Conservation (phyloP, 2,797 vertebrate genomes). For the Gallinago stenura region DNA sequence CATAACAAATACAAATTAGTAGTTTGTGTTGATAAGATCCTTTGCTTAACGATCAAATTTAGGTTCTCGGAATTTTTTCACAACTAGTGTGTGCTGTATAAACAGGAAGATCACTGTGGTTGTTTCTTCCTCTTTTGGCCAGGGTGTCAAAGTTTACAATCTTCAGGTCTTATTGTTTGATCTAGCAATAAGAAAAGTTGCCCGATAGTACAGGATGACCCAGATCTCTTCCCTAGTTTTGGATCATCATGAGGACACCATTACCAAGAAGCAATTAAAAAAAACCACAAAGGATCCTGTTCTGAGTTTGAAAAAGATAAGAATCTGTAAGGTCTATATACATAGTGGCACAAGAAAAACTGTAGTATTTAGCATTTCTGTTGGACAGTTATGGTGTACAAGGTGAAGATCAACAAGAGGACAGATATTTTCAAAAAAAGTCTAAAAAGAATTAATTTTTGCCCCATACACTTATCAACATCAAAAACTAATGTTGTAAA, state of each 20-base stretch:
- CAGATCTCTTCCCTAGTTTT: not conserved
- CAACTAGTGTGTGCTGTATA: not conserved
- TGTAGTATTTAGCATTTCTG: not conserved
- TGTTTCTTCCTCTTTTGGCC: not conserved
- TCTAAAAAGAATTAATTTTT: not conserved
- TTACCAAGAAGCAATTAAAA: not conserved
- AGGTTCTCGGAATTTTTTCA: not conserved
- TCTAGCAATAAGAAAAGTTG: not conserved
- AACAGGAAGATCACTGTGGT: not conserved
- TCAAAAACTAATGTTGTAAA: not conserved
- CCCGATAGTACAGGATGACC: not conserved
- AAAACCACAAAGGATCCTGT: not conserved
- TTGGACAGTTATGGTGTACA: not conserved
- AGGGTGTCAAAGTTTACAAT: not conserved
- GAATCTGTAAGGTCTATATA: not conserved
- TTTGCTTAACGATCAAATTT: not conserved
- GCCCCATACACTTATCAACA: not conserved
- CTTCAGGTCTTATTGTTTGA: not conserved
- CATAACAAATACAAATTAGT: not conserved
- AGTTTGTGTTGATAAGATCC: not conserved
- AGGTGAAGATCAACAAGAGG: not conserved
- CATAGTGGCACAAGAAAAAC: not conserved
- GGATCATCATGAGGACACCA: rapidly evolving
- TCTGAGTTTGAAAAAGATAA: not conserved
- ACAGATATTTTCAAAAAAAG: not conserved